Evolutionary conservation across 2,797 vertebrate species (phyloP), one percentile per base, ranked within the genome.

Genomic region (Sternotherus odoratus): DNA sequence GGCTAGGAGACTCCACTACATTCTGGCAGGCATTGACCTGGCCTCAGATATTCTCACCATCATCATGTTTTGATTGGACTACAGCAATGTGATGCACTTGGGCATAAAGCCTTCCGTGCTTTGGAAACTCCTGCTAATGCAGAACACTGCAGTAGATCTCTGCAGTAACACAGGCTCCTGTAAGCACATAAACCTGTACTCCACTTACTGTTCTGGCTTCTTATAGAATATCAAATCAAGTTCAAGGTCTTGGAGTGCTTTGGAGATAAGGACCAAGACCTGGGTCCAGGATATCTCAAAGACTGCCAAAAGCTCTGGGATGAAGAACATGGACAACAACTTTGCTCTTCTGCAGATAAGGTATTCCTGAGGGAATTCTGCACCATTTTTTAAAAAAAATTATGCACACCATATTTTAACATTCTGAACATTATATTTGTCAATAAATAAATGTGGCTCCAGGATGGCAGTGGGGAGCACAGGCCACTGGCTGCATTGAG

Each of bases 21-120:
- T 78, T 39, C 54, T 1, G 2, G 19, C 82, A 79, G 48, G 74
- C 51, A 28, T 86, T 85, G n/a, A 46, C 2, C 1, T 69, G 39
- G n/a, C 66, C 28, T 72, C 26, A 12, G 56, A 1, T 85, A 86
- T 49, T 88, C 60, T 19, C 77, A 39, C 74, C 91, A 72, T 84
- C 92, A 89, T 78, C 60, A 82, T 53, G 46, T 77, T 72, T 69
- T 83, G 36, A 48, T 83, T 82, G 79, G 17, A 60, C 54, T 79
- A 51, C 43, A 91, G 79, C 46, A 72, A 63, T 33, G 11, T 11
- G 1, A 36, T 79, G 9, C 87, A 88, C 86, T 83, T 88, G 66
- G 13, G 13, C 79, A 85, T 82, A 84, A 53, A 36, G 39, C 46
- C 77, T 69, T 75, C 85, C 60, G 82, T 53, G 66, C 43, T 69